Conservation (phyloP, 2,113 vertebrate species). For the Buteo buteo region DNA sequence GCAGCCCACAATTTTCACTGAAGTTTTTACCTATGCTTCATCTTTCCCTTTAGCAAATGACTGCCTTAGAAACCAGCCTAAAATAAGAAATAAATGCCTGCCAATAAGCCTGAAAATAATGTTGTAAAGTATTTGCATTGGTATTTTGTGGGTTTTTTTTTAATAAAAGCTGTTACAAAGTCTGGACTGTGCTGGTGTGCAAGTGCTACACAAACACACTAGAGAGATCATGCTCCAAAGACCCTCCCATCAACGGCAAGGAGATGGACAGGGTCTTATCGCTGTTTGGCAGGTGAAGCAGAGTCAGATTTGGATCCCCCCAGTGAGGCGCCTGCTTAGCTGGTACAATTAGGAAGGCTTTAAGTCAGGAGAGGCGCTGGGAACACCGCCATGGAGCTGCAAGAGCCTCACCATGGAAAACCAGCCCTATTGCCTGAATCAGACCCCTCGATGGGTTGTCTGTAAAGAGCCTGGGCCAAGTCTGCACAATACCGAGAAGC, state of each 20-base stretch:
- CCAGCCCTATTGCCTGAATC: not conserved
- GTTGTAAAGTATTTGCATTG: not conserved
- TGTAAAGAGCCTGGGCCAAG: not conserved
- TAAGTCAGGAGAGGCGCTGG: not conserved
- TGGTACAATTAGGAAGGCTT: not conserved
- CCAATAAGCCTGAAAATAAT: not conserved
- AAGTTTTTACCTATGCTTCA: not conserved
- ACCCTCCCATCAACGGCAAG: not conserved
- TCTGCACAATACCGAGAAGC: not conserved
- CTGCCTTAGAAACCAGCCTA: not conserved
- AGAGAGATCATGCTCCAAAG: not conserved
- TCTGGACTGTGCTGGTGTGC: not conserved
- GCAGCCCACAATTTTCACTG: not conserved
- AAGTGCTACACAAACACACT: not conserved
- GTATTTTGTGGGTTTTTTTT: not conserved
- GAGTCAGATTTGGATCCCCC: not conserved
- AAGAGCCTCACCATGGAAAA: not conserved
- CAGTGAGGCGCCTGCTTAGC: rapidly evolving
- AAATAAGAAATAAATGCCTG: not conserved
- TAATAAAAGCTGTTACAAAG: not conserved
- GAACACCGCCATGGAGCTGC: not conserved
- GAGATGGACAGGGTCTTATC: not conserved
- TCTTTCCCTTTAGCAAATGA: not conserved
- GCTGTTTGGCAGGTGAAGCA: not conserved
- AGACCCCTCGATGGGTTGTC: not conserved